A percentile compares a stretch with the other conserved stretches of the same genome.
Evolutionary conservation across 1,140 invertebrate genomes (phyloP).

Genomic region (Penaeus chinensis): DNA sequence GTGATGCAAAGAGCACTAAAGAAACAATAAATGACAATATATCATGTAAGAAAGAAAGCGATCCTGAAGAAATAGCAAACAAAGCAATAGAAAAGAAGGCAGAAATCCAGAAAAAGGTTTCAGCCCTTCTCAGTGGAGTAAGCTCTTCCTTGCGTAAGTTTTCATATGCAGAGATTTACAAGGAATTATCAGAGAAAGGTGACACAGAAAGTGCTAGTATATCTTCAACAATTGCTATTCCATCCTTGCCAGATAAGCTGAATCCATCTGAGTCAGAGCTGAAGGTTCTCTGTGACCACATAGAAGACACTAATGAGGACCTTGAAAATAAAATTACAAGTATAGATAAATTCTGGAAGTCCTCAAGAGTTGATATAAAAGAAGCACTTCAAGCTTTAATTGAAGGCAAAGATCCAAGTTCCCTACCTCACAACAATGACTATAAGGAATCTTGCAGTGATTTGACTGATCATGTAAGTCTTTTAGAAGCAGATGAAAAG

Average conservation of each 20-base stretch:
- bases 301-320: background rate
- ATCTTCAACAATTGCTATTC: constrained; percentile 12
- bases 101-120: constrained; percentile 4
- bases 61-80: no score
- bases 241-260: constrained; percentile 26
- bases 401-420: constrained; percentile 28
- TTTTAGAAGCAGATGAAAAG: no score
- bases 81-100: background rate
- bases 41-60: no score
- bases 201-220: background rate
- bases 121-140: background rate
- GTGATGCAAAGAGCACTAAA: no score
- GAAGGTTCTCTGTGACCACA: constrained; percentile 1
- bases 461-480: no score
- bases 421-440: background rate
- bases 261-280: constrained; percentile 6
- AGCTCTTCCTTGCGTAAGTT: background rate
- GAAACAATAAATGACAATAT: no score
- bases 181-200: background rate
- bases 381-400: constrained; percentile 31
- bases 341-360: background rate
- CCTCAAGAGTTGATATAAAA: background rate
- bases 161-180: constrained; percentile 23
- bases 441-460: background rate
- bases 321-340: background rate